Evolutionary conservation across 2,888 invertebrate genomes (phyloP), one percentile per base, ranked within the genome.

Genomic region (Erebia palarica): DNA sequence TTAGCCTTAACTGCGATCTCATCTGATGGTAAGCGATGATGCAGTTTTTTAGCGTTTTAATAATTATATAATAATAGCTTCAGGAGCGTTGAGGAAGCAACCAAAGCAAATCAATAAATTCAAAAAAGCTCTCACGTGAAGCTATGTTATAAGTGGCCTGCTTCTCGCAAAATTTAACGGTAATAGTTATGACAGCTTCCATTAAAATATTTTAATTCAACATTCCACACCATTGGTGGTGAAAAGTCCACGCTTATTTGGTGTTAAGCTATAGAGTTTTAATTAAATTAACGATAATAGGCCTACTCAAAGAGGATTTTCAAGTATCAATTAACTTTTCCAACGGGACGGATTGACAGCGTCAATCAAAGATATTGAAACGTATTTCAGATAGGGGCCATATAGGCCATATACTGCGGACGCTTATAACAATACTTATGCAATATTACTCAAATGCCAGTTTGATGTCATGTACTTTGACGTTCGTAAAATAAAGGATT

Each of bases 261-360:
- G 67, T 59, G 67, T 67, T 21, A 59, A 59, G 58, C 49, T 21
- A 49, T 67, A 49, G n/a, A 47, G 16, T 47, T 47, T 67, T 59
- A 67, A 67, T 67, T 59, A 67, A 58, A 67, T 69, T 64, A 47
- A 70, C 65, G 49, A 69, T 59, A 16, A 70, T 70, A 63, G 47
- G 57, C 60, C 44, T 53, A n/a, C 16, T 18, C 47, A 27, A 42
- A 42, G 70, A 55, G 21, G 53, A 49, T 53, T 66, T 57, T 55
- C 18, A 51, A 69, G 64, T 36, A 36, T 47, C 60, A 70, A 70
- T 70, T 70, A 67, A 66, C 55, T 57, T 70, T 66, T 63, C 57
- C 61, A 66, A 16, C 18, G 70, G 49, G 36, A 59, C 47, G 49
- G 16, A 59, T 27, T 49, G n/a, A 47, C 27, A 4, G 7, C 36